phyloP scores from a whole-genome alignment of 37 sponge, comb jelly and placozoan species.

The Tethya wilhelma region DNA sequence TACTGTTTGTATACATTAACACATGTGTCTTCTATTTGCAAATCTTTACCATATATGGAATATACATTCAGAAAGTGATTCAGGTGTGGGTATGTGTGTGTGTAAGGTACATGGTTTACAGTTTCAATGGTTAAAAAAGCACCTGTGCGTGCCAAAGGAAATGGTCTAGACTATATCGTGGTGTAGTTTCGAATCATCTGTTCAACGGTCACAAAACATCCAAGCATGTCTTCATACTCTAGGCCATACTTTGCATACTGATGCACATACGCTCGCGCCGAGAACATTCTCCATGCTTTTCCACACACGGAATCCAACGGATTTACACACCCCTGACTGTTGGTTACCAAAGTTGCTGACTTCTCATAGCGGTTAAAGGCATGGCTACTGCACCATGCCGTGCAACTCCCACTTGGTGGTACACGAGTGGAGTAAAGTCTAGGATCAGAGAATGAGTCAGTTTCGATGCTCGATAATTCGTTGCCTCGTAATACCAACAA shows the following conservation, averaged over 20 bases:
- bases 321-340: conserved; percentile 64
- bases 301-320: conserved; percentile 51
- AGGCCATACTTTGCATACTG: conserved; percentile 81
- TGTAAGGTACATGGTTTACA: not conserved
- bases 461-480: conserved; percentile 42
- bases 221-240: conserved; percentile 56
- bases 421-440: conserved; percentile 40
- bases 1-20: not conserved
- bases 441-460: conserved; percentile 28
- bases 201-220: conserved; percentile 71
- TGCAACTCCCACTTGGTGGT: conserved; percentile 16
- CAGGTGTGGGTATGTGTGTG: not conserved
- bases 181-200: conserved; percentile 75
- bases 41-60: too few species aligned
- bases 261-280: conserved; percentile 78
- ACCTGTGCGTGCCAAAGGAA: too few species aligned
- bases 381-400: conserved; percentile 40
- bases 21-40: too few species aligned
- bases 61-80: too few species aligned
- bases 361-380: conserved; percentile 82
- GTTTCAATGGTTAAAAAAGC: not conserved
- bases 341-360: conserved; percentile 65
- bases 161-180: too few species aligned
- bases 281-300: conserved; percentile 83
- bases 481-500: conserved; percentile 68